Conservation (phyloP, 2,888 invertebrate species). For the Penaeus monodon region DNA sequence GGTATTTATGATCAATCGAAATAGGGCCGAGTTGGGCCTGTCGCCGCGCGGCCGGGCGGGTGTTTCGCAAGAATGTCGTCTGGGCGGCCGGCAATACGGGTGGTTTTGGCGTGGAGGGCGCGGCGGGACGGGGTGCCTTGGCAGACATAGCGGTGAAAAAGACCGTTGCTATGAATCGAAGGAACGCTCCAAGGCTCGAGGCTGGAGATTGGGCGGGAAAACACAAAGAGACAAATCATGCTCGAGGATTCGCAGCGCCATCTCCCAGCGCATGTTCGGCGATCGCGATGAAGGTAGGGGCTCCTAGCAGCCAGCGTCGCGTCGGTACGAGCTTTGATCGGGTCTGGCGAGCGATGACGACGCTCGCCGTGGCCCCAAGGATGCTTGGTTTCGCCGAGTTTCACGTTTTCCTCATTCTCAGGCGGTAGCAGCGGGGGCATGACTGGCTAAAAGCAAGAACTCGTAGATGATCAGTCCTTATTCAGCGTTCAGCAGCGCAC, state of each 20-base stretch:
- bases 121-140: not conserved
- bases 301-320: too few species aligned
- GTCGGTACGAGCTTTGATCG: too few species aligned
- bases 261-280: too few species aligned
- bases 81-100: not conserved
- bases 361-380: too few species aligned
- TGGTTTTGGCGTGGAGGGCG: not conserved
- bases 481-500: not conserved
- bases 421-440: too few species aligned
- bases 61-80: not conserved
- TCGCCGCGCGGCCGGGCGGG: not conserved
- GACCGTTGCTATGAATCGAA: conserved; percentile 34
- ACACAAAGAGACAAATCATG: not conserved
- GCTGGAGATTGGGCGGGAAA: not conserved
- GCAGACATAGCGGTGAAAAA: conserved; percentile 34
- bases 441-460: not conserved
- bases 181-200: conserved; percentile 28
- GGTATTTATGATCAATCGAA: not conserved
- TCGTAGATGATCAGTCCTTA: not conserved
- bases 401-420: too few species aligned
- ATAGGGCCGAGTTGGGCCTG: conserved; percentile 5
- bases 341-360: too few species aligned
- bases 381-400: too few species aligned
- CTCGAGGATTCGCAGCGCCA: not conserved
- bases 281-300: too few species aligned